Percentiles rank a stretch among this genome's conserved stretches.
Evolutionary conservation across 1,140 invertebrate genomes (phyloP).

Genomic region (Oryzaephilus surinamensis): DNA sequence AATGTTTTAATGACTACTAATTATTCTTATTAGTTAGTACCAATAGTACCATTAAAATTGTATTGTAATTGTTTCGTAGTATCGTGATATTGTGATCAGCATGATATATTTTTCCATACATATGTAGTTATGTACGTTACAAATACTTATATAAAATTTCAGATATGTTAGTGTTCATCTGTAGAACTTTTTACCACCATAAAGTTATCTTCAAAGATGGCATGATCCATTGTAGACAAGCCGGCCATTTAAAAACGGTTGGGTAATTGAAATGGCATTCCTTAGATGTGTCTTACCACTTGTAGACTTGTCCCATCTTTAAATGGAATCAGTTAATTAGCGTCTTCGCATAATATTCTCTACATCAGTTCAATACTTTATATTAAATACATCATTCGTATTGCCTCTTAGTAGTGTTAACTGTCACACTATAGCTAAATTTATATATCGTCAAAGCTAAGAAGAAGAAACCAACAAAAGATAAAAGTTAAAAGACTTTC

Average conservation of each 20-base stretch:
- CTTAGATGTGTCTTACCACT: constrained; percentile 14
- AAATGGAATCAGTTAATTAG: constrained; percentile 14
- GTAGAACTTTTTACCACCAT: constrained; percentile 1
- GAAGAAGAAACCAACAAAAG: too few relatives aligned
- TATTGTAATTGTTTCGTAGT: constrained; percentile 4
- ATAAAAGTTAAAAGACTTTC: too few relatives aligned
- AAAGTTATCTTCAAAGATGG: constrained; percentile 4
- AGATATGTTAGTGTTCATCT: background rate
- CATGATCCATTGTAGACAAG: constrained; percentile 1
- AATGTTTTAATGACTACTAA: too few relatives aligned
- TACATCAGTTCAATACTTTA: too few relatives aligned
- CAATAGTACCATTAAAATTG: constrained; percentile 6
- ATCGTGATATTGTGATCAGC: background rate
- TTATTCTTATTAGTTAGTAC: too few relatives aligned
- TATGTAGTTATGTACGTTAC: background rate
- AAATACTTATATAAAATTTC: background rate
- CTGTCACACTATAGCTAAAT: constrained; percentile 5
- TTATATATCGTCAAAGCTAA: too few relatives aligned
- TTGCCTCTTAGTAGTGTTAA: constrained; percentile 5
- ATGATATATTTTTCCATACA: background rate
- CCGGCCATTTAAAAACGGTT: constrained; percentile 2
- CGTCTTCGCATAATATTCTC: constrained; percentile 4
- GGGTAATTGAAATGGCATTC: constrained; percentile 15
- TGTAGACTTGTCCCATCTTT: constrained; percentile 8
- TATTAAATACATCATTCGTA: constrained; percentile 9